Percentiles rank a stretch among this genome's conserved stretches.
Evolutionary conservation across 2,888 invertebrate species (phyloP).

Genomic region (Amitus sp.): DNA sequence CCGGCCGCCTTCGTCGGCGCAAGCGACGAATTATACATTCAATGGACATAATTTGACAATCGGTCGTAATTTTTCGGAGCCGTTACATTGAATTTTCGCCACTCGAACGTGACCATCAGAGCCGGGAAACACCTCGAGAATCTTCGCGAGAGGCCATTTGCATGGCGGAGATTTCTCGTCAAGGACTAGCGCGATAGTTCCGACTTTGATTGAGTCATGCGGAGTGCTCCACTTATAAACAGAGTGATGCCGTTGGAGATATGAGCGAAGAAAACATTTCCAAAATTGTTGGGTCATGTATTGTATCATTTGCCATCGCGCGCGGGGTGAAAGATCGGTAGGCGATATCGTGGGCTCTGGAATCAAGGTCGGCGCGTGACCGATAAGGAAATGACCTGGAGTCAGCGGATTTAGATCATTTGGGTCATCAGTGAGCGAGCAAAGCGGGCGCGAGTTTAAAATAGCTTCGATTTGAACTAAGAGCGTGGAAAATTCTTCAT

Average conservation of each 20-base stretch:
- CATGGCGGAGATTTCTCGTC: neutral
- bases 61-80: neutral
- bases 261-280: neutral
- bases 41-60: neutral
- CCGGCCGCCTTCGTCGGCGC: neutral
- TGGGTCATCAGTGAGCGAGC: constrained; percentile 25
- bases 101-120: neutral
- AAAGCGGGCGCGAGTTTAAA: constrained; percentile 33
- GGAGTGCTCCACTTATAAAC: neutral
- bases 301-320: neutral
- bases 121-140: neutral
- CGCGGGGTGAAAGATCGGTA: neutral
- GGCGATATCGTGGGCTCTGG: neutral
- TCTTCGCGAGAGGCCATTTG: neutral
- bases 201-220: neutral
- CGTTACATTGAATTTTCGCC: neutral
- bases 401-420: constrained; percentile 29
- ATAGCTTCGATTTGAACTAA: constrained; percentile 13
- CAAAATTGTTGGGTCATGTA: neutral
- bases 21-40: neutral
- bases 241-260: neutral
- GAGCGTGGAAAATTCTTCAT: constrained; percentile 8
- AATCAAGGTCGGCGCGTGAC: constrained; percentile 22
- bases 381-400: constrained; percentile 43
- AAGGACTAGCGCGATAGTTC: neutral